Base-by-base conservation (phyloP, 2,113 vertebrate species). In the Tragulus kanchil region DNA sequence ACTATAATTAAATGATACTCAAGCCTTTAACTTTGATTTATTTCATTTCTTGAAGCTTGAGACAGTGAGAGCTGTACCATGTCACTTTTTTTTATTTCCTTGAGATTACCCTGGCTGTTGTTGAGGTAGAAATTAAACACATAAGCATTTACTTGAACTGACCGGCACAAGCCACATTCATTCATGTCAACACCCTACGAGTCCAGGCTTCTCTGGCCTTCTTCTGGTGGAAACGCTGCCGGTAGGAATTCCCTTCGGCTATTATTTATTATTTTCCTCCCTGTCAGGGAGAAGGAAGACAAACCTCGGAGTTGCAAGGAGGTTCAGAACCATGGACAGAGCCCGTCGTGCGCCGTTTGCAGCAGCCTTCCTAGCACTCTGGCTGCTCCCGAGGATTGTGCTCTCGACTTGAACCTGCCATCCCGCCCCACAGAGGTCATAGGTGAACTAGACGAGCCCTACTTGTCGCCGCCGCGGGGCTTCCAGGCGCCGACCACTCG, bases 21-120 rank as follows among this genome's bases (percentile, higher is more conserved):
- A 99, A 99, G 98, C 98, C 98, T 99, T 99, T 99, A 99, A 99
- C 98, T 99, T 99, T 99, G 99, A 99, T 99, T 99, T 99, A 98
- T 99, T 99, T 99, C 98, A 98, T 98, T 99, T 98, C 98, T 98
- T 58, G 94, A 97, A 98, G 98, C 98, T 98, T 97, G 98, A 98
- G 98, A 99, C 98, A 99, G 98, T 98, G 98, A 98, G 98, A 98
- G 98, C 98, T 98, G 98, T 98, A 99, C 99, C 98, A 98, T 98
- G 98, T 98, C 98, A 97, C 98, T 98, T 98, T 96, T 98, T 96
- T 98, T 98, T 96, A 98, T 98, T 99, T 98, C 98, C 98, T 96
- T 97, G 97, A 98, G 99, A 99, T 99, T 98, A 98, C 98, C 92
- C 93, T 98, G 96, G 97, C 97, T 98, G 95, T 97, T 97, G 96